Evolutionary conservation across 2,113 vertebrate species (phyloP), one percentile per base, ranked within the genome.

Genomic region (Labeo catla): DNA sequence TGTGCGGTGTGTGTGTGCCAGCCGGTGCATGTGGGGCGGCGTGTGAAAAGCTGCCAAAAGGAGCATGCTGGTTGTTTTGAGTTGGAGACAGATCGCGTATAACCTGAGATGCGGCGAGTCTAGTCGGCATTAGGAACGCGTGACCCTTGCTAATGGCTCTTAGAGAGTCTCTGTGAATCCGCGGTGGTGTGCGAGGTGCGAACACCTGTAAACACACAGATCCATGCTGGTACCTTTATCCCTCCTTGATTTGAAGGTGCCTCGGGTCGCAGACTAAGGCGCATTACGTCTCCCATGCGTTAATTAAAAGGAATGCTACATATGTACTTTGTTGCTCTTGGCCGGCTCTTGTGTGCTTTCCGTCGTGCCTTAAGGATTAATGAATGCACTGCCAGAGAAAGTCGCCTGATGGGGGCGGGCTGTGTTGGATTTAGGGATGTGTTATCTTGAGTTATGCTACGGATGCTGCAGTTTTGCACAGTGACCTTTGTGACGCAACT

Each of bases 171-270:
- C 70, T 81, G 80, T 89, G 23, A 85, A 65, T 68, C 65, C 61
- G 63, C 39, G 66, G 83, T 72, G 47, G 83, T 77, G 83, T 63
- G 70, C 28, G 84, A 54, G 68, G 76, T 68, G 73, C 39, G 76
- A 81, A 90, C 91, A 90, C 91, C 89, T 90, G 89, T 83, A 88
- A 78, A 87, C 47, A 85, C 72, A 87, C 36, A 84, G 49, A 77
- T 86, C 28, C 54, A 90, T 92, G 91, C 91, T 91, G 91, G 90
- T 90, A 89, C 86, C 88, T 89, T 86, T 87, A 79, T 86, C 82
- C 65, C 78, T 74, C 66, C 87, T 86, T 81, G 85, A 86, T 87
- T 47, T 39, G 86, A 89, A 90, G 90, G 89, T 91, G 89, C 82
- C 54, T 61, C 8, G 66, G 74, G 49, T 66, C 15, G 45, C 84